These are phyloP conservation scores for Metallyticus violacea DNA, from an alignment of 2,888 invertebrate genomes.

Conservation along the genomic window DNA sequence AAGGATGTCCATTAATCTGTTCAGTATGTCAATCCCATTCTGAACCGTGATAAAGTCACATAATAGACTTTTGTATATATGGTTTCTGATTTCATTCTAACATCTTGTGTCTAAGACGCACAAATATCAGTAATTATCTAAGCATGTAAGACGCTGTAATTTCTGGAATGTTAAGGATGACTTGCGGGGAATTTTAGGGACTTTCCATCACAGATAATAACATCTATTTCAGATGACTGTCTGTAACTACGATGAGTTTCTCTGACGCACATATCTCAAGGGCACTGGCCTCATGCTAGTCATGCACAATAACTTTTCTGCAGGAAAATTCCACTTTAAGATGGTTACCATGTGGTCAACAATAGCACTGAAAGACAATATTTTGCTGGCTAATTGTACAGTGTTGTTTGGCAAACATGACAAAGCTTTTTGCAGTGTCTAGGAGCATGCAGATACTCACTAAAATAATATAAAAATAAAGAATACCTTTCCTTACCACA, in stretches of 20 bases:
- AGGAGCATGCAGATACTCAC: no score
- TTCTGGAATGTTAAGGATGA: neutral
- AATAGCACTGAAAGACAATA: neutral
- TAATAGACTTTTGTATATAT: no score
- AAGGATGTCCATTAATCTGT: no score
- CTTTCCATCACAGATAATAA: neutral
- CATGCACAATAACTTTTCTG: neutral
- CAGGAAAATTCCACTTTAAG: neutral
- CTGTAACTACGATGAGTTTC: neutral
- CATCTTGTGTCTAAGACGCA: no score
- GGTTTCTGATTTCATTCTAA: no score
- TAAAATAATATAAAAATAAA: no score
- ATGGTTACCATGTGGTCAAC: neutral
- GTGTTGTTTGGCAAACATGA: no score
- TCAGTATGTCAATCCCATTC: no score
- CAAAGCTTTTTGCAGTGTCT: no score
- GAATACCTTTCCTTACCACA: no score
- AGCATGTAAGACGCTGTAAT: no score
- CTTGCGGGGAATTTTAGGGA: neutral
- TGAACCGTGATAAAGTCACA: no score
- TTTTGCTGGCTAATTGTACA: neutral
- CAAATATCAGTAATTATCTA: neutral
- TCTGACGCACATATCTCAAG: neutral
- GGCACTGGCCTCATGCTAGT: neutral
- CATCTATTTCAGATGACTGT: neutral